These are phyloP conservation scores for Alosa alosa DNA, from an alignment of 2,113 vertebrate species.

Conservation along the genomic window DNA sequence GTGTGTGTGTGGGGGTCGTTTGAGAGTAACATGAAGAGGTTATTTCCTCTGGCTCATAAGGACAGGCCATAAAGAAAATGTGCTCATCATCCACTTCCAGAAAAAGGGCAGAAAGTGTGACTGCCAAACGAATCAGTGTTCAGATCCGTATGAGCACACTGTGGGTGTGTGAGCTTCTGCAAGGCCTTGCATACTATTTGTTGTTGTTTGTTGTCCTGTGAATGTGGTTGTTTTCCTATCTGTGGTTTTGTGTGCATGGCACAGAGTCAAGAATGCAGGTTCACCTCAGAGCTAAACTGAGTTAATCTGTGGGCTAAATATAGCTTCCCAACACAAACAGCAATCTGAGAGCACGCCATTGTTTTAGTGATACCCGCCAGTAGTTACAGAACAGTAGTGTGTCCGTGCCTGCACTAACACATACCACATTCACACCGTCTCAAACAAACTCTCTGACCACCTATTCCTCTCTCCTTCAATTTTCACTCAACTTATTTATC, in stretches of 20 bases:
- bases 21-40: constrained; percentile 42
- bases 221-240: constrained; percentile 35
- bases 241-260: constrained; percentile 43
- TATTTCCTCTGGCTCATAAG: not conserved
- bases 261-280: constrained; percentile 33
- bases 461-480: not conserved
- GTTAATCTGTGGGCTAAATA: constrained; percentile 41
- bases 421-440: constrained; percentile 12
- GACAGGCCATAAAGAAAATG: not conserved
- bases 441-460: not conserved
- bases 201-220: constrained; percentile 35
- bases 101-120: not conserved
- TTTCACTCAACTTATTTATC: not conserved
- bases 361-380: constrained; percentile 37
- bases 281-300: constrained; percentile 44
- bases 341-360: constrained; percentile 40
- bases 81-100: not conserved
- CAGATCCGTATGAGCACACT: not conserved
- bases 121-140: not conserved
- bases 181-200: not conserved
- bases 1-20: constrained; percentile 60
- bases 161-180: not conserved
- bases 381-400: not conserved
- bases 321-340: constrained; percentile 35
- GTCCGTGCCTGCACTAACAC: not conserved